Base-by-base conservation (phyloP, 92 coral and sea anemone species). In the Parazoanthus darwini region DNA sequence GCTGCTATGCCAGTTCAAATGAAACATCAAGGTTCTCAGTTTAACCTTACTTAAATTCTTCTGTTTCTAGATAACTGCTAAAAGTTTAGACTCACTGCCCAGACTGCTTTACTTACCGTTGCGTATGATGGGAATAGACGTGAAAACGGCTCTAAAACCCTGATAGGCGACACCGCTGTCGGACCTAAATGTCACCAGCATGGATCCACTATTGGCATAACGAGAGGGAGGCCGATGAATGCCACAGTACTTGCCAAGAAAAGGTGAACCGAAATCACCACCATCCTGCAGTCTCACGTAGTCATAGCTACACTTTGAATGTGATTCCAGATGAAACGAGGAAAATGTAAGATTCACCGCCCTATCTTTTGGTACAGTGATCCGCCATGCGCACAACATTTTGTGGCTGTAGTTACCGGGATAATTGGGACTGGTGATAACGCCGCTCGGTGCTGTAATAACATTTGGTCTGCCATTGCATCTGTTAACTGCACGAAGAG, bases 211-310 rank as follows among this genome's bases (percentile, higher is more conserved):
- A 54, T 81, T 56, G 18, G 85, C 71, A 16, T 59, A 81, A n/a
- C 85, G 85, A 4, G 85, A 29, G 8, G 85, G 85, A 36, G 85
- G 85, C 58, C 11, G 50, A 15, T 63, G 54, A 36, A 9, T 59
- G 72, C 85, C 74, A 18, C 85, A 81, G 33, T 81, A 81, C 70
- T 54, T 81, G 26, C 85, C 73, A 23, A 81, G 85, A 42, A 81
- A 81, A 22, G 85, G 73, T 9, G 85, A 56, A 38, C 85, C 72
- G 25, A 10, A 63, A 23, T 25, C 13, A 25, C 7, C 29, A 8
- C 85, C 85, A 59, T 65, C 56, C 48, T 59, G 85, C 85, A 81
- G 74, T 59, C 54, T 33, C 26, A 81, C 46, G 44, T 81, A 81
- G 74, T 81, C 74, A 18, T 54, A 35, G 2, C 1, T 81, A 42